Evolutionary conservation across 1,140 invertebrate genomes (phyloP), one percentile per base, ranked within the genome.

Genomic region (Octopus sinensis): DNA sequence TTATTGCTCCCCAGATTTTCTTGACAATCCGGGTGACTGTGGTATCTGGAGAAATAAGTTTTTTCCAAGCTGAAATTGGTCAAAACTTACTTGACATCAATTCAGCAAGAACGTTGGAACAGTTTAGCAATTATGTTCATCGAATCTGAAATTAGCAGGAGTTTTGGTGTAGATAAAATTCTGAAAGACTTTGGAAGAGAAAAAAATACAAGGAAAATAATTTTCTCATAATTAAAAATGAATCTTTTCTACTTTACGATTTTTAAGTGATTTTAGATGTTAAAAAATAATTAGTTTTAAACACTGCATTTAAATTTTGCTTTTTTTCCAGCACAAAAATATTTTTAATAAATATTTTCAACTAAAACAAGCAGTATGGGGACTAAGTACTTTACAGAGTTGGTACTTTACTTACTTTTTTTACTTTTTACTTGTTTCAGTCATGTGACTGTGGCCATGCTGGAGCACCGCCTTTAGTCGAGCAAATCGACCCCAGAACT

Each of bases 81-180:
- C 75, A 9, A 76, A 76, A 76, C 23, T 76, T 76, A 76, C 75
- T 76, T 76, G 75, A 76, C 12, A 76, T 76, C 75, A 76, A 76
- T 76, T n/a, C 75, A 17, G 75, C 75, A 76, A 76, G 75, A 76
- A 76, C 75, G 9, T 76, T 51, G 1, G 75, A 76, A 76, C 12
- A 76, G 75, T 76, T 76, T 1, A 4, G 12, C 75, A 76, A 51
- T 76, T 76, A 76, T 76, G 75, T 76, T 4, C 75, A 76, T 76
- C 4, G 75, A 76, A 76, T 76, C n/a, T 51, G 75, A 30, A 76
- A 76, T 76, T 76, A 76, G 75, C 75, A 30, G 75, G 75, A 76
- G 23, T 76, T 76, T 76, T 2, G 9, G 1, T 51, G 10, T 12
- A 76, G 75, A 30, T 23, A 30, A 76, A 76, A 76, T 23, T 30